phyloP scores from a whole-genome alignment of 2,113 vertebrate species.

The Pontoporia blainvillei region DNA sequence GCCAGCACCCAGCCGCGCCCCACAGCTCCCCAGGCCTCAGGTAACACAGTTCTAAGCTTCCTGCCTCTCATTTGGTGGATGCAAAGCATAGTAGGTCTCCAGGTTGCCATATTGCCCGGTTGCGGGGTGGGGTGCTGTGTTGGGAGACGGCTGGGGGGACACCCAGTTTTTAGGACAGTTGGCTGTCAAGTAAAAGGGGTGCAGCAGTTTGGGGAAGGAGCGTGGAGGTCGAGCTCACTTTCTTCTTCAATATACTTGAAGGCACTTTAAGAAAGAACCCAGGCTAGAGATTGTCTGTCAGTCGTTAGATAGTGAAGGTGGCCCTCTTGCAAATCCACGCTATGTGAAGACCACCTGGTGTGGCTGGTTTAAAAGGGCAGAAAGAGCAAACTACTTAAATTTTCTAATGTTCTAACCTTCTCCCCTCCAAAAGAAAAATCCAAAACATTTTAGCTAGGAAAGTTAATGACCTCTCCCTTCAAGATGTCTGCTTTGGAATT shows the following conservation, averaged over 20 bases:
- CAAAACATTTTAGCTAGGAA: neutral
- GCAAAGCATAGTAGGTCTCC: neutral
- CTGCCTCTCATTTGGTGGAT: accelerated
- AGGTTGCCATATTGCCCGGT: neutral
- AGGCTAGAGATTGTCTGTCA: neutral
- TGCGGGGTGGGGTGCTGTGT: too few species aligned
- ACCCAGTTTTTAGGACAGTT: neutral
- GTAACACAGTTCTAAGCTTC: conserved; percentile 30
- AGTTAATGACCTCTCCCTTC: neutral
- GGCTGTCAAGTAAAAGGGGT: neutral
- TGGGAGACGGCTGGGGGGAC: neutral
- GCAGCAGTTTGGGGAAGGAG: neutral
- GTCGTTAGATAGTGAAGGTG: too few species aligned
- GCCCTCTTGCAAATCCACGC: neutral
- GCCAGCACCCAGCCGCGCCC: accelerated
- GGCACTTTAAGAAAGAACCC: neutral
- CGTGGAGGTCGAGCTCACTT: neutral
- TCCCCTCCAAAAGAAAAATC: neutral
- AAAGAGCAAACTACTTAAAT: neutral
- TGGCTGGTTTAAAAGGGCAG: neutral
- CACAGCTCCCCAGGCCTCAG: neutral
- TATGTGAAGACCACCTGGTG: neutral
- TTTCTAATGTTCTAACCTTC: neutral
- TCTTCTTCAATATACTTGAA: neutral
- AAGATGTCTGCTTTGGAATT: conserved; percentile 2